Evolutionary conservation across 2,113 vertebrate genomes (phyloP).

Genomic region (Pandion haliaetus): DNA sequence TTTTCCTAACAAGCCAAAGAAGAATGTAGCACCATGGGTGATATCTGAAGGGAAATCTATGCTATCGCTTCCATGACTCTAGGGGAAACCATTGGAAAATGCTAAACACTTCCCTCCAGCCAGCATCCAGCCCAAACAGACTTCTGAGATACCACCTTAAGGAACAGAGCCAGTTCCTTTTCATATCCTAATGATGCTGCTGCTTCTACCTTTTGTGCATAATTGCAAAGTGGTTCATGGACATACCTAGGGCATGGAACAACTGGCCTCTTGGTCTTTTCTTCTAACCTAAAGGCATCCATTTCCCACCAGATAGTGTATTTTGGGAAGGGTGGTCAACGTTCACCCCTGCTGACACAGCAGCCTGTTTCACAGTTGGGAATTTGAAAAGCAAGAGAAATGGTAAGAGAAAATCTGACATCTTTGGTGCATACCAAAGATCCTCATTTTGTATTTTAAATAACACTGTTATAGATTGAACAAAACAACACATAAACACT

Average conservation of each 20-base stretch:
- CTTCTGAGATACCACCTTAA: not conserved
- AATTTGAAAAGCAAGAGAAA: not conserved
- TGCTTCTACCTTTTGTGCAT: not conserved
- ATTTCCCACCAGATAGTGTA: not conserved
- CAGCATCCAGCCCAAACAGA: not conserved
- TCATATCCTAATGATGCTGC: not conserved
- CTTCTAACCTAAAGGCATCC: not conserved
- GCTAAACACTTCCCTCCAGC: not conserved
- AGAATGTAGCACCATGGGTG: not conserved
- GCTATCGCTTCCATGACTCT: not conserved
- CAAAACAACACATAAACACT: not conserved
- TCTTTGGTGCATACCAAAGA: not conserved
- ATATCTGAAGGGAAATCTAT: no score
- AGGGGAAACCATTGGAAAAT: not conserved
- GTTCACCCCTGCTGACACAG: not conserved
- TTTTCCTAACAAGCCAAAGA: not conserved
- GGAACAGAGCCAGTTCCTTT: not conserved
- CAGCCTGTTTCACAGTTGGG: not conserved
- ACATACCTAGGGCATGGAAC: no score
- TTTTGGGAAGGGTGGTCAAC: not conserved
- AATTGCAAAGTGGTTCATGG: not conserved
- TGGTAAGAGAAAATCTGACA: not conserved
- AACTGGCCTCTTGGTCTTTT: not conserved
- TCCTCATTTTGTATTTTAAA: not conserved
- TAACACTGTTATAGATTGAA: not conserved